These are phyloP conservation scores for Operophtera brumata DNA, from an alignment of 2,888 invertebrate species.

Conservation along the genomic window DNA sequence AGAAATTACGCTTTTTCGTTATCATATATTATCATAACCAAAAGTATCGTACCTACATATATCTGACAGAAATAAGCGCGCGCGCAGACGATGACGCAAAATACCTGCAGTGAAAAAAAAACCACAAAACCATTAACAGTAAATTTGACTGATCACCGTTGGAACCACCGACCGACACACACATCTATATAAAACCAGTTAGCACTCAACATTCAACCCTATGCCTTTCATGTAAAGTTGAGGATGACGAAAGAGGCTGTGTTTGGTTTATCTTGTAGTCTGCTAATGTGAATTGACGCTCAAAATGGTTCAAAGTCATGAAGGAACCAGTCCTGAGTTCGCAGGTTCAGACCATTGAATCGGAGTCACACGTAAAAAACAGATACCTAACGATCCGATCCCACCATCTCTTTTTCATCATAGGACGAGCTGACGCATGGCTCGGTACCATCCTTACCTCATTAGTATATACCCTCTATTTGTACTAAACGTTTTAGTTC, in stretches of 20 bases:
- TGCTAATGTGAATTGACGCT: conserved; percentile 30
- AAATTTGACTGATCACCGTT: conserved; percentile 53
- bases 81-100: conserved; percentile 74
- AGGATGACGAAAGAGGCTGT: neutral
- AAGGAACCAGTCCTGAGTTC: conserved; percentile 32
- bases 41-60: neutral
- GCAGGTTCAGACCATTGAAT: neutral
- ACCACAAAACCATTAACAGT: conserved; percentile 41
- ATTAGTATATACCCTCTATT: too few relatives aligned
- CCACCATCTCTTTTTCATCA: too few relatives aligned
- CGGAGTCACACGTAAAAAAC: neutral
- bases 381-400: too few relatives aligned
- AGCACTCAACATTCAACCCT: conserved; percentile 26
- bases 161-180: conserved; percentile 15
- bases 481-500: too few relatives aligned
- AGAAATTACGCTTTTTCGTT: too few relatives aligned
- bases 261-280: conserved; percentile 7
- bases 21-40: too few relatives aligned
- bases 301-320: conserved; percentile 38
- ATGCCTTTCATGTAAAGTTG: conserved; percentile 5
- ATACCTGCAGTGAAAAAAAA: conserved; percentile 47
- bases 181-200: conserved; percentile 17
- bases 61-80: conserved; percentile 35
- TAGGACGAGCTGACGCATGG: too few relatives aligned
- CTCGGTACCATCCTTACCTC: too few relatives aligned